Percentiles rank a stretch among this genome's conserved stretches.
These are phyloP conservation scores for Campoplex nolae DNA, from an alignment of 2,888 invertebrate species.

Conservation along the genomic window DNA sequence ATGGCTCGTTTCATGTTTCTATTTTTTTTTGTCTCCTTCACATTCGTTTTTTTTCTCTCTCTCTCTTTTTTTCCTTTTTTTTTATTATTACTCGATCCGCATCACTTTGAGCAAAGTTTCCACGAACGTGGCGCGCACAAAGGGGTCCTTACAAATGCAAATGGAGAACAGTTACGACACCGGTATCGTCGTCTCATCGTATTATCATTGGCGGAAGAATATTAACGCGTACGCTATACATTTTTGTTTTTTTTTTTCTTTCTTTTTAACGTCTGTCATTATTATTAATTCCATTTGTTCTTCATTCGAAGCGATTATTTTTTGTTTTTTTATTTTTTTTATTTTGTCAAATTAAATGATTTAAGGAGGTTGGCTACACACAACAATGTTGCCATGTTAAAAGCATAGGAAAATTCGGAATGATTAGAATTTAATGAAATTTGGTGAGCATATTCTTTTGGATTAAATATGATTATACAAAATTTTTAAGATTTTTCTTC, in stretches of 20 bases:
- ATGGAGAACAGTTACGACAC: conserved; percentile 58
- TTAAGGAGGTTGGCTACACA: neutral
- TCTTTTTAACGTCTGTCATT: neutral
- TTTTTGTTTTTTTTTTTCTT: neutral
- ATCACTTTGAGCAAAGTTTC: conserved; percentile 55
- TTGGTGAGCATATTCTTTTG: too few relatives aligned
- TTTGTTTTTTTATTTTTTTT: neutral
- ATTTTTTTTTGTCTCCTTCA: conserved; percentile 37
- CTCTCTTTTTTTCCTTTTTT: neutral
- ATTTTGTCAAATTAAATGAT: neutral
- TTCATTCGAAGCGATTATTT: neutral
- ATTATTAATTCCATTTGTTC: neutral
- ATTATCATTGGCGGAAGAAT: conserved; percentile 28
- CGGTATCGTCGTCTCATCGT: conserved; percentile 17
- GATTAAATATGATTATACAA: too few relatives aligned
- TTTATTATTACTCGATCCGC: conserved; percentile 22
- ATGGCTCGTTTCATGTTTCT: conserved; percentile 38
- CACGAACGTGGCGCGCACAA: conserved; percentile 60
- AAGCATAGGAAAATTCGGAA: too few relatives aligned
- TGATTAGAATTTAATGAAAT: too few relatives aligned
- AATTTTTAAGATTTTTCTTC: too few relatives aligned
- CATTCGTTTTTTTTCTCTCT: neutral
- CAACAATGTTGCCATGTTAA: too few relatives aligned
- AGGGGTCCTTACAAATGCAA: conserved; percentile 68
- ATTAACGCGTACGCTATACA: conserved; percentile 25